These are phyloP conservation scores for Tenebrio molitor DNA, from an alignment of 1,140 invertebrate genomes.

Conservation along the genomic window DNA sequence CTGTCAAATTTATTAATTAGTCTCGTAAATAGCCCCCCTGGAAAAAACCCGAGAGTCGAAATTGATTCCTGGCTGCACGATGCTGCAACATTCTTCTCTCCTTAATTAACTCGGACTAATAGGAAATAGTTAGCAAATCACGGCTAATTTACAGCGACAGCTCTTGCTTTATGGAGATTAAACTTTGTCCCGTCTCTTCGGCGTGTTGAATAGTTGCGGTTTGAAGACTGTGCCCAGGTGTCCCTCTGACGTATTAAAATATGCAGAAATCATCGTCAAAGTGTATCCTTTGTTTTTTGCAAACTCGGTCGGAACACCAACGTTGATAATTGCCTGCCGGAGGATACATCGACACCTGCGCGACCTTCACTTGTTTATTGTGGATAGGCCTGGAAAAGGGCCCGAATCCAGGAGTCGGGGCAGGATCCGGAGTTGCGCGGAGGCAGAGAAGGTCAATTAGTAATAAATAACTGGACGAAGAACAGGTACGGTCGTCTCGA, in stretches of 20 bases:
- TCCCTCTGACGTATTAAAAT: slow-evolving; percentile 25
- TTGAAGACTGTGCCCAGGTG: slow-evolving; percentile 24
- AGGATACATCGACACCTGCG: slow-evolving; percentile 45
- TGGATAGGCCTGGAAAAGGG: slow-evolving; percentile 7
- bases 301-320: slow-evolving; percentile 45
- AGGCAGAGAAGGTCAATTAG: slow-evolving; percentile 46
- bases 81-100: background rate
- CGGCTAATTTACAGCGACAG: slow-evolving; percentile 25
- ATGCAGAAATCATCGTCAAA: slow-evolving; percentile 43
- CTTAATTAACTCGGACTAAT: slow-evolving; percentile 8
- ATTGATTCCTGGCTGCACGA: background rate
- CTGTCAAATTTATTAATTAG: slow-evolving; percentile 11
- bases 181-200: slow-evolving; percentile 8
- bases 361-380: slow-evolving; percentile 39
- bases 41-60: background rate
- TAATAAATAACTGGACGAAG: slow-evolving; percentile 48
- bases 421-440: too few relatives aligned
- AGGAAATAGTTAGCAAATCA: slow-evolving; percentile 20
- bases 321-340: slow-evolving; percentile 47
- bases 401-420: too few relatives aligned
- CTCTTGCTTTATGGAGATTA: slow-evolving; percentile 42
- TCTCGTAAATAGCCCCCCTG: background rate
- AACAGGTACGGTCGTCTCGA: slow-evolving; percentile 45
- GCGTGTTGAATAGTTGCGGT: slow-evolving; percentile 1
- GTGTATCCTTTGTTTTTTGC: slow-evolving; percentile 36